Evolutionary conservation across 2,888 invertebrate species (phyloP).

Genomic region (Agriopis leucophaearia): DNA sequence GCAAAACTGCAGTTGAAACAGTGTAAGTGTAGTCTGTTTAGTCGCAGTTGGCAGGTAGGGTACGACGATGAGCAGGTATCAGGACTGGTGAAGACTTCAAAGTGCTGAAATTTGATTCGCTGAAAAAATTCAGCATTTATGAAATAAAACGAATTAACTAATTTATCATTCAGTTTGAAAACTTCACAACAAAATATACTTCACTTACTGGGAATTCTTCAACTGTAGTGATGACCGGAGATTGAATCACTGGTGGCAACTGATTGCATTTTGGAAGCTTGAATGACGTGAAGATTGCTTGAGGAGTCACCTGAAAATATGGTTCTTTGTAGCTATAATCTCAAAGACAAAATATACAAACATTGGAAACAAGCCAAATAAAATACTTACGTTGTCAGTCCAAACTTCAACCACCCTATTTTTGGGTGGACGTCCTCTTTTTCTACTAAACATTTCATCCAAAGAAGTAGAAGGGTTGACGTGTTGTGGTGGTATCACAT

Average conservation of each 20-base stretch:
- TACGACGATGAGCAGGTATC: conserved; percentile 90
- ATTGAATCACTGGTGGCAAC: conserved; percentile 71
- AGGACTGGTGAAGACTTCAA: conserved; percentile 87
- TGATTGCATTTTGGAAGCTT: conserved; percentile 92
- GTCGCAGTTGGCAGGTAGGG: conserved; percentile 89
- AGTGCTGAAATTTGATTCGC: conserved; percentile 88
- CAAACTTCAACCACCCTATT: conserved; percentile 97
- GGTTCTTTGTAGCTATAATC: not conserved
- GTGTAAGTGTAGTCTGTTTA: conserved; percentile 92
- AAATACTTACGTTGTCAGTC: conserved; percentile 91
- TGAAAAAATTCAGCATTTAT: conserved; percentile 48
- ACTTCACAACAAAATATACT: not conserved
- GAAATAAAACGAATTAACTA: not conserved
- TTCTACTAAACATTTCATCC: conserved; percentile 96
- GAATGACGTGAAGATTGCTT: conserved; percentile 97
- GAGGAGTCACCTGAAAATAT: conserved; percentile 88
- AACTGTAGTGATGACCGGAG: conserved; percentile 75
- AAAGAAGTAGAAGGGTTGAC: conserved; percentile 89
- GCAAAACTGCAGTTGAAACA: conserved; percentile 95
- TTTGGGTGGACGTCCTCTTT: conserved; percentile 98
- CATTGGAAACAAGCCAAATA: no score
- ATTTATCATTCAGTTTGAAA: not conserved
- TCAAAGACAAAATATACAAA: not conserved
- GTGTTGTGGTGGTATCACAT: conserved; percentile 73
- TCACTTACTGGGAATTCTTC: conserved; percentile 82